These are phyloP conservation scores for Drosophila grimshawi DNA, from an alignment of 1,140 invertebrate genomes.

Conservation along the genomic window DNA sequence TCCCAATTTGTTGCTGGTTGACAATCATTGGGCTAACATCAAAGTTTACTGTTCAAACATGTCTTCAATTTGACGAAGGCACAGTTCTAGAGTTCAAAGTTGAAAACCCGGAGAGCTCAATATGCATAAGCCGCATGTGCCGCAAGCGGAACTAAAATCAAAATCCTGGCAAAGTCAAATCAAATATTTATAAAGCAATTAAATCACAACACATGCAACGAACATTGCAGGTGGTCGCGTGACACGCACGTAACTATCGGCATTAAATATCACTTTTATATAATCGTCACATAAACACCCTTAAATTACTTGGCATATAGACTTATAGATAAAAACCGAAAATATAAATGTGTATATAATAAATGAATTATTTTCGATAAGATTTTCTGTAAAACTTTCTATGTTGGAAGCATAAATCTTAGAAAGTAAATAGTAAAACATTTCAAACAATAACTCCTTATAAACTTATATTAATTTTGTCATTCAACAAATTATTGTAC, in stretches of 20 bases:
- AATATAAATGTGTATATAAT: background rate
- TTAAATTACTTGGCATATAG: background rate
- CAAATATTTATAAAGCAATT: slow-evolving; percentile 71
- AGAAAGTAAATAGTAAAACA: too few species aligned
- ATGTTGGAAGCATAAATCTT: too few species aligned
- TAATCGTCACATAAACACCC: background rate
- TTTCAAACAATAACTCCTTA: too few species aligned
- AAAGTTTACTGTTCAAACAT: slow-evolving; percentile 18
- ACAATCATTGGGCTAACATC: slow-evolving; percentile 30
- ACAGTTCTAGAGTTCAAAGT: slow-evolving; percentile 48
- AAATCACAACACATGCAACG: slow-evolving; percentile 24
- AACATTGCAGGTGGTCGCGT: slow-evolving; percentile 5
- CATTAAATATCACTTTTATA: background rate
- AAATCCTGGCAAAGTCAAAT: slow-evolving; percentile 41
- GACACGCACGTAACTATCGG: background rate
- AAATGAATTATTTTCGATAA: background rate
- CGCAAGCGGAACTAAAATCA: slow-evolving; percentile 8
- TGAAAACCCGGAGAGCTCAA: slow-evolving; percentile 30
- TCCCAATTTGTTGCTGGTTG: background rate
- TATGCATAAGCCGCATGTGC: slow-evolving; percentile 36
- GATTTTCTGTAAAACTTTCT: too few species aligned
- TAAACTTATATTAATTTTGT: too few species aligned
- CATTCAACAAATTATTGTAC: too few species aligned
- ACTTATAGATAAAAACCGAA: background rate
- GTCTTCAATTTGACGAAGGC: background rate